These are phyloP conservation scores for Rhaphigaster nebulosa DNA, from an alignment of 2,888 invertebrate genomes.

Conservation along the genomic window DNA sequence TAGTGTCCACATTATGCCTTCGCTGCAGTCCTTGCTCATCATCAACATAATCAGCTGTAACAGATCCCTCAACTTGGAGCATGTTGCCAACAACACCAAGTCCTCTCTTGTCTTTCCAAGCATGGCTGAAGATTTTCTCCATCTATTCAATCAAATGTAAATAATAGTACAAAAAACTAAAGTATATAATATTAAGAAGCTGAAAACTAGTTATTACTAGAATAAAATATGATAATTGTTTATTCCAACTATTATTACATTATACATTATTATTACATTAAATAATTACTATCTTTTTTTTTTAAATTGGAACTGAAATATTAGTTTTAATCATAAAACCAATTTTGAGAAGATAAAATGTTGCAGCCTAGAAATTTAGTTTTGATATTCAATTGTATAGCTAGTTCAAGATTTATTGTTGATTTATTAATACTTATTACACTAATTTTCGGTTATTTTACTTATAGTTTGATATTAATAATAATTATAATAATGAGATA, in stretches of 20 bases:
- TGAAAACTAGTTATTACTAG: background rate
- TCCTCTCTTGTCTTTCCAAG: slow-evolving; percentile 88
- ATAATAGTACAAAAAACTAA: background rate
- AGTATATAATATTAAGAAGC: background rate
- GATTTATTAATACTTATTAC: no score
- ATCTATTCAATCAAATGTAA: slow-evolving; percentile 74
- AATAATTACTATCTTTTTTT: background rate
- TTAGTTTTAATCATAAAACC: background rate
- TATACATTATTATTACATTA: background rate
- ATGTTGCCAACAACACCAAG: slow-evolving; percentile 69
- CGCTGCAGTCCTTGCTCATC: slow-evolving; percentile 77
- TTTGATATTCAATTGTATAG: no score
- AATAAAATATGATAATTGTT: background rate
- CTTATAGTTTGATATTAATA: no score
- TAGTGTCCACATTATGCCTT: slow-evolving; percentile 82
- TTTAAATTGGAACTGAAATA: background rate
- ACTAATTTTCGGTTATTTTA: no score
- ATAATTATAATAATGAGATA: no score
- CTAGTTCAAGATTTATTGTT: no score
- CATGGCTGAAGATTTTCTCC: slow-evolving; percentile 93
- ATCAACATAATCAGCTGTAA: slow-evolving; percentile 75
- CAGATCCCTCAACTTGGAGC: slow-evolving; percentile 63
- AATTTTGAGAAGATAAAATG: no score
- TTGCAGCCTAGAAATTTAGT: no score
- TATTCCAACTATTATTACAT: no score